Evolutionary conservation across 2,113 vertebrate genomes (phyloP).

Genomic region (Sapayoa aenigma): DNA sequence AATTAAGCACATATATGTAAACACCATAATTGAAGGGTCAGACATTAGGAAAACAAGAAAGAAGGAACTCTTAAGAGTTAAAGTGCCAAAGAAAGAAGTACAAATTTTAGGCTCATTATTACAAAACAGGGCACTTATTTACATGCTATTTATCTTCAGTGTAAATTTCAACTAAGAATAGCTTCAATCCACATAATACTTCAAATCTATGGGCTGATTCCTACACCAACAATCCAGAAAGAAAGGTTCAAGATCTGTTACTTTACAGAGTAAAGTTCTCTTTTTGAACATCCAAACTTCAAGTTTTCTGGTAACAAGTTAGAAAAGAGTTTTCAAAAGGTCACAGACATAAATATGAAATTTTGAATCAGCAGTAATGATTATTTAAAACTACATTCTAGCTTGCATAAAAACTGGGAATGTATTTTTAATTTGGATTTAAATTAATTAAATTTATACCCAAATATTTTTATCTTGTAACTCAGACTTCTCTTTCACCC

Average conservation of each 20-base stretch:
- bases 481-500: neutral
- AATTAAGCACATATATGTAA: neutral
- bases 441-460: neutral
- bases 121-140: too few relatives aligned
- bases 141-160: neutral
- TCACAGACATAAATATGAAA: neutral
- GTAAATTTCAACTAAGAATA: neutral
- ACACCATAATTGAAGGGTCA: neutral
- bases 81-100: neutral
- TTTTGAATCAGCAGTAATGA: neutral
- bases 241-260: neutral
- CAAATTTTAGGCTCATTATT: neutral
- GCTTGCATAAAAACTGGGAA: neutral
- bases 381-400: neutral
- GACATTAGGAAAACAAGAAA: neutral
- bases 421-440: neutral
- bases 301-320: neutral
- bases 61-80: neutral
- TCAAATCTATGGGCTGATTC: neutral
- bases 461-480: neutral
- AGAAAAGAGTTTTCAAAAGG: neutral
- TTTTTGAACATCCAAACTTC: neutral
- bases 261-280: neutral
- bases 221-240: neutral
- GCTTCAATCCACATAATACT: neutral